Conservation (phyloP, 2,888 invertebrate genomes). For the Macropis europaea region DNA sequence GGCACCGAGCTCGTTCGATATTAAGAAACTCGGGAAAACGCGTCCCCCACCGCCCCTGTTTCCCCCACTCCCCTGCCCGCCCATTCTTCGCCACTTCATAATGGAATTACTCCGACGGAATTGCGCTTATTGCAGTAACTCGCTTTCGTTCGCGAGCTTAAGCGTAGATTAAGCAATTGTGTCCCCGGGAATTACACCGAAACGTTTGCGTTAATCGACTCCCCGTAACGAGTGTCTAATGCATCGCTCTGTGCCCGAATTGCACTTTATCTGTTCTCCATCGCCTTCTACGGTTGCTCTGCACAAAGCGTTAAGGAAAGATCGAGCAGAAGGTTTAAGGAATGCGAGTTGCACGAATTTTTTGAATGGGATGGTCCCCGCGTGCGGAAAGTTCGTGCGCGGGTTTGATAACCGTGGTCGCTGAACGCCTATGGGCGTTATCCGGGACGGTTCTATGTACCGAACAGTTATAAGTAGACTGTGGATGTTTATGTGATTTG, state of each 20-base stretch:
- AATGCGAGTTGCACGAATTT: too few relatives aligned
- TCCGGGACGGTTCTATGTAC: too few relatives aligned
- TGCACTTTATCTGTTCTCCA: not conserved
- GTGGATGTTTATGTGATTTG: too few relatives aligned
- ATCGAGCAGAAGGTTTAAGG: too few relatives aligned
- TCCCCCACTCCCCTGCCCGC: not conserved
- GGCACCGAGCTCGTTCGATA: slow-evolving; percentile 24
- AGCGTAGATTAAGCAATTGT: slow-evolving; percentile 31
- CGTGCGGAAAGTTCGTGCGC: too few relatives aligned
- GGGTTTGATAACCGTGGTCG: too few relatives aligned
- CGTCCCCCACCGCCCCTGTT: not conserved
- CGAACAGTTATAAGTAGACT: too few relatives aligned
- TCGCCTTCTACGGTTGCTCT: not conserved
- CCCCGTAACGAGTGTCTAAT: slow-evolving; percentile 28
- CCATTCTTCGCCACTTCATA: slow-evolving; percentile 30
- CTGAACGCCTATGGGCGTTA: too few relatives aligned
- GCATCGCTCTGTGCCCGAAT: slow-evolving; percentile 5
- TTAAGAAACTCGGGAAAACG: slow-evolving; percentile 35
- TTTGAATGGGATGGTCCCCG: too few relatives aligned
- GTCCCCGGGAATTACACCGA: slow-evolving; percentile 12
- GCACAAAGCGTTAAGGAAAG: not conserved
- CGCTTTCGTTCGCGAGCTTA: slow-evolving; percentile 10
- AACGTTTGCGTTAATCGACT: slow-evolving; percentile 26
- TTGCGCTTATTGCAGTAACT: slow-evolving; percentile 24
- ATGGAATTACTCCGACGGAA: slow-evolving; percentile 32